Percentiles rank a stretch among this genome's conserved stretches.
Conservation (phyloP, 2,797 vertebrate genomes). For the Sternotherus odoratus region DNA sequence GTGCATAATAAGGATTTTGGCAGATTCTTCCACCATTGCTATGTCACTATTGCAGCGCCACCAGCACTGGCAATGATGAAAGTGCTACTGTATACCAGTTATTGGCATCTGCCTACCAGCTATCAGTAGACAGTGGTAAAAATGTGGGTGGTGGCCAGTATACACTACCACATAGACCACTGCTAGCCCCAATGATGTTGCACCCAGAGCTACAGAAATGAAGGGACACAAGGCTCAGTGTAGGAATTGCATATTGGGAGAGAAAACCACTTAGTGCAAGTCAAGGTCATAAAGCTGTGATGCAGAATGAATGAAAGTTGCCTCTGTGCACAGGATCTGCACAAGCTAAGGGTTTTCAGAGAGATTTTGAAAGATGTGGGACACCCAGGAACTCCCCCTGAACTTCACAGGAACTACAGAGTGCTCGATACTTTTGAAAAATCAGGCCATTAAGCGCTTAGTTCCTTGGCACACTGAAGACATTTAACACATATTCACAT, state of each 20-base stretch:
- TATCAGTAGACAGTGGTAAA: neutral
- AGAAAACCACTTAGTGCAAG: neutral
- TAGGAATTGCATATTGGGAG: neutral
- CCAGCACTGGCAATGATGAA: neutral
- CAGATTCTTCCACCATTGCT: neutral
- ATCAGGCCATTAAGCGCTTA: neutral
- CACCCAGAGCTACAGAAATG: neutral
- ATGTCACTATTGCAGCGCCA: neutral
- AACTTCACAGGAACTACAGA: neutral
- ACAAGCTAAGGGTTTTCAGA: neutral
- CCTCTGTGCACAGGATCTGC: neutral
- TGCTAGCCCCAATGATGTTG: neutral
- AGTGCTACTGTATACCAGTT: neutral
- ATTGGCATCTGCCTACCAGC: neutral
- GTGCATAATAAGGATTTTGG: neutral
- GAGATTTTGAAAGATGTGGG: neutral
- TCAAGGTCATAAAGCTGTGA: neutral
- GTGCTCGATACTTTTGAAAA: neutral
- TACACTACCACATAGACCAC: neutral
- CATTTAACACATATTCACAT: neutral
- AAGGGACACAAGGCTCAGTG: neutral
- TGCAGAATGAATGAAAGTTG: neutral
- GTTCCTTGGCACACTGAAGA: neutral
- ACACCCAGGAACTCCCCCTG: neutral
- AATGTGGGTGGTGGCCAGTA: neutral